These are phyloP conservation scores for Anarrhichthys ocellatus DNA, from an alignment of 2,113 vertebrate genomes.

Conservation along the genomic window DNA sequence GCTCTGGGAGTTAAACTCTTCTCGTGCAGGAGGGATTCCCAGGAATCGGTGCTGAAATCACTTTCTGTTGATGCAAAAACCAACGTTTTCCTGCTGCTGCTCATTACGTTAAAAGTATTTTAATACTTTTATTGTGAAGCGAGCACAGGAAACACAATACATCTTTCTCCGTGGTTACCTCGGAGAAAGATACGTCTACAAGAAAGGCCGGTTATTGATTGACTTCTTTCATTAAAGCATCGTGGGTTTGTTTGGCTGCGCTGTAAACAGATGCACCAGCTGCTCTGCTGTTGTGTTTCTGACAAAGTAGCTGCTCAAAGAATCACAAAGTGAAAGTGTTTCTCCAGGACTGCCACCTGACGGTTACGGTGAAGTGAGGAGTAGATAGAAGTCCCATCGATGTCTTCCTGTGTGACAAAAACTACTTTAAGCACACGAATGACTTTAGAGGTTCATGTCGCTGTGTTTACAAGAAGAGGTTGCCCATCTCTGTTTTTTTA, in stretches of 20 bases:
- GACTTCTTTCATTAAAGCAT: slow-evolving; percentile 19
- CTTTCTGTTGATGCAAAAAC: not conserved
- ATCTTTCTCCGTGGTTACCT: not conserved
- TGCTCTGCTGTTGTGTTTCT: not conserved
- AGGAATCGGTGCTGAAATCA: not conserved
- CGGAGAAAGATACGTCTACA: not conserved
- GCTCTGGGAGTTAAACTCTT: too few relatives aligned
- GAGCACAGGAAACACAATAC: not conserved
- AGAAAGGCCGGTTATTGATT: slow-evolving; percentile 1
- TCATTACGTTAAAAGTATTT: not conserved
- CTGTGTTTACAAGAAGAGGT: too few relatives aligned
- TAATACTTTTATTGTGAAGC: not conserved
- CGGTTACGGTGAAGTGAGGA: not conserved
- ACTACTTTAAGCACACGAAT: too few relatives aligned
- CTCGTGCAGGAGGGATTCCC: too few relatives aligned
- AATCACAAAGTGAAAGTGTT: too few relatives aligned
- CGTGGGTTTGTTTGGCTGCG: slow-evolving; percentile 8
- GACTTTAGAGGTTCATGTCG: not conserved
- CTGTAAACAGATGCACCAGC: not conserved
- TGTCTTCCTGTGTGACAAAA: not conserved
- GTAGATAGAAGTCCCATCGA: not conserved
- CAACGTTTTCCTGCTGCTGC: not conserved
- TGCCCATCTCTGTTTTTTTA: too few relatives aligned
- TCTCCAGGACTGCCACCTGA: not conserved
- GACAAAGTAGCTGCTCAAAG: not conserved